These are phyloP conservation scores for Antigone vipio DNA, from an alignment of 2,113 vertebrate genomes.

Conservation along the genomic window DNA sequence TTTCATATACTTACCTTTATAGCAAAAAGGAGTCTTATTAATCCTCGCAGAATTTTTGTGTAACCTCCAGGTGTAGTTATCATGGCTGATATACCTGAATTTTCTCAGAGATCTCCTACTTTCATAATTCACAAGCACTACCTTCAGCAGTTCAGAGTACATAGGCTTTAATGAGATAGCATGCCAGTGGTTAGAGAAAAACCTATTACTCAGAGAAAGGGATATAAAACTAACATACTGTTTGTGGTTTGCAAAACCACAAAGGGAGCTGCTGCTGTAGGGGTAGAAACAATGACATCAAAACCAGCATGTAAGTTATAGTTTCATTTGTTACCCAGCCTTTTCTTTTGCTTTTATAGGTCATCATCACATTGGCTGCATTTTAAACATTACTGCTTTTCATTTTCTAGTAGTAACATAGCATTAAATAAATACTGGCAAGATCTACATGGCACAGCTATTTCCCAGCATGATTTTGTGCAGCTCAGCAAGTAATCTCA, in stretches of 20 bases:
- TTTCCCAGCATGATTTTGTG: constrained; percentile 28
- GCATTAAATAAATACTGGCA: constrained; percentile 45
- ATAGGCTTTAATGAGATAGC: not conserved
- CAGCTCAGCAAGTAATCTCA: constrained; percentile 34
- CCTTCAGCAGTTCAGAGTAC: not conserved
- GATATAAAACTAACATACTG: not conserved
- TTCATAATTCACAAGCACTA: not conserved
- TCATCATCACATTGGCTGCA: not conserved
- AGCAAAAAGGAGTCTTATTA: constrained; percentile 5
- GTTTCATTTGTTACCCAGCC: constrained; percentile 18
- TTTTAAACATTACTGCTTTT: constrained; percentile 49
- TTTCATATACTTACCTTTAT: not conserved
- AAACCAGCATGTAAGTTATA: not conserved
- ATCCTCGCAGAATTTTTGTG: not conserved
- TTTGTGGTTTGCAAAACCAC: not conserved
- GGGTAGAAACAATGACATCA: not conserved
- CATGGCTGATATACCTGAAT: not conserved
- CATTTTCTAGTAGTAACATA: constrained; percentile 10
- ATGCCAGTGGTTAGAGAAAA: not conserved
- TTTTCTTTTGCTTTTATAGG: constrained; percentile 35
- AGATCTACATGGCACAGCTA: not conserved
- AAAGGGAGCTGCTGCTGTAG: not conserved
- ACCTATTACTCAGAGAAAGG: not conserved
- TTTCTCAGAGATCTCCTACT: not conserved
- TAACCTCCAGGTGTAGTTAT: not conserved